Evolutionary conservation across 2,797 vertebrate species (phyloP), one percentile per base, ranked within the genome.

Genomic region (Furcifer pardalis): DNA sequence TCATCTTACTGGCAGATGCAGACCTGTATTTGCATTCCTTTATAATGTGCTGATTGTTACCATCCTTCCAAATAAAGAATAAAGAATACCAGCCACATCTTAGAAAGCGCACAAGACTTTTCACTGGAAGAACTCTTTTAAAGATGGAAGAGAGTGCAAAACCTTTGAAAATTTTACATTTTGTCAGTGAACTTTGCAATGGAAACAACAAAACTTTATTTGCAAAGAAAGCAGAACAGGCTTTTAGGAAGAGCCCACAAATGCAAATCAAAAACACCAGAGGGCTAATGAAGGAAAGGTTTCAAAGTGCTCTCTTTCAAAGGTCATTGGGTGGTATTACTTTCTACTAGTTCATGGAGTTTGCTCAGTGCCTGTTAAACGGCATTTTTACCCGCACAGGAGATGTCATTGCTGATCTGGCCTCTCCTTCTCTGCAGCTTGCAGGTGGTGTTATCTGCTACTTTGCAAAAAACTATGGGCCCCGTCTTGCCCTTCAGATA

Each of bases 401-500:
- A 89, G 40, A 68, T 88, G 49, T 71, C 89, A 84, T 25, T 87
- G 35, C 81, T 3, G 68, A 81, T 87, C 87, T 68, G 69, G 65
- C 89, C 60, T 86, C 69, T 91, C 79, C 32, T 40, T 77, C 89
- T 79, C 73, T 87, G 75, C 85, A 85, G 87, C 27, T 68, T 82
- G 85, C 81, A 86, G 77, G 79, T 81, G 88, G 75, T 5, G 75
- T 89, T 86, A 89, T 86, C 0, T 0, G 82, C 59, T 66, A 85
- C 30, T 91, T 79, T 79, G 72, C 68, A 62, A 84, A 84, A 88
- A 40, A 1, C 44, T 49, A 40, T 69, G 60, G n/a, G 73, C 82
- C n/a, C 82, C 0, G 0, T 68, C 84, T 88, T 91, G 91, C 87
- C 91, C 91, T 93, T 94, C 88, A 90, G 88, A 93, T 92, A 91